Evolutionary conservation across 2,888 invertebrate species (phyloP).

Genomic region (Drosophila multiciliata): DNA sequence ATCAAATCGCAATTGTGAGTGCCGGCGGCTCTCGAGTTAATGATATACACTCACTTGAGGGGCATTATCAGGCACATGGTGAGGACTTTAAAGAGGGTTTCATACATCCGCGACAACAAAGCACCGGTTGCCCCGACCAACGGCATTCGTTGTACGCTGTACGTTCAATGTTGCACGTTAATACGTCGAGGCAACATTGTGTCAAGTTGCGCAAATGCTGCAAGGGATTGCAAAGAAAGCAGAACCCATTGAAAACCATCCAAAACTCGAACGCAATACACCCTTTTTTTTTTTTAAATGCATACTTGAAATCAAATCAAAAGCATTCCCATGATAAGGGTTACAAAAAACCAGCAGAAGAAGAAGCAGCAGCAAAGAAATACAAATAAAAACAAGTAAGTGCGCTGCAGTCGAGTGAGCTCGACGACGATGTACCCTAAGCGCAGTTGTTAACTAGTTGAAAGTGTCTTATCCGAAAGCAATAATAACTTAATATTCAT

Average conservation of each 20-base stretch:
- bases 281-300: slow-evolving; percentile 57
- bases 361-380: slow-evolving; percentile 25
- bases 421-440: neutral
- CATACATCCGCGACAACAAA: slow-evolving; percentile 43
- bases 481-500: too few species aligned
- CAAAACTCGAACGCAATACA: slow-evolving; percentile 44
- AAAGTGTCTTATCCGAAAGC: too few species aligned
- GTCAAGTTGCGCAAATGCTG: slow-evolving; percentile 70
- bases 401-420: neutral
- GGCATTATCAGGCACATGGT: slow-evolving; percentile 69
- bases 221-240: slow-evolving; percentile 56
- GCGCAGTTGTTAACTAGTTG: too few species aligned
- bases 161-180: neutral
- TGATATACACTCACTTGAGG: slow-evolving; percentile 81
- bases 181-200: slow-evolving; percentile 67
- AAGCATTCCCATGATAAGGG: slow-evolving; percentile 66
- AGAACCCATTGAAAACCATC: slow-evolving; percentile 50
- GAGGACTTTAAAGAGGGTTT: slow-evolving; percentile 56
- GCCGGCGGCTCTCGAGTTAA: slow-evolving; percentile 74
- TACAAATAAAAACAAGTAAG: neutral
- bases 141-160: neutral
- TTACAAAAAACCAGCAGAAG: slow-evolving; percentile 27
- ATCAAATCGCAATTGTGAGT: slow-evolving; percentile 70
- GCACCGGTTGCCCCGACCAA: slow-evolving; percentile 19
- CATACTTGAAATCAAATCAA: slow-evolving; percentile 59